Percentiles rank a stretch among this genome's conserved stretches.
phyloP scores from a whole-genome alignment of 1,140 invertebrate genomes.

The Drosophila murphyi region DNA sequence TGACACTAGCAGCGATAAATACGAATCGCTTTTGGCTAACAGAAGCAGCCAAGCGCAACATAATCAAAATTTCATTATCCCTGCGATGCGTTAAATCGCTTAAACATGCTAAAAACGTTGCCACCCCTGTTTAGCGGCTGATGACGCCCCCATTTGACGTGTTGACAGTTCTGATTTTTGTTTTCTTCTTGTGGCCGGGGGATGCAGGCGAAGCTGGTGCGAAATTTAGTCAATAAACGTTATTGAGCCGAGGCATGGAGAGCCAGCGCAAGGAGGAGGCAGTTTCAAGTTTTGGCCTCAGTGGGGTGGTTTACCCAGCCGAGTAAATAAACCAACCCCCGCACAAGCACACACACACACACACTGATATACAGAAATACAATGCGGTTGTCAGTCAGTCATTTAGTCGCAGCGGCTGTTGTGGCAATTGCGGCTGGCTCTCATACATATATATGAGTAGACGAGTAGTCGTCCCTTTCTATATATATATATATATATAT shows the following conservation, averaged over 20 bases:
- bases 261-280: constrained; percentile 11
- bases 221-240: constrained; percentile 80
- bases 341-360: constrained; percentile 31
- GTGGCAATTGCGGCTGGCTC: constrained; percentile 66
- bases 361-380: constrained; percentile 19
- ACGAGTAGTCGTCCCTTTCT: background rate
- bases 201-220: constrained; percentile 69
- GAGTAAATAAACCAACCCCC: constrained; percentile 79
- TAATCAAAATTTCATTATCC: constrained; percentile 83
- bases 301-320: constrained; percentile 62
- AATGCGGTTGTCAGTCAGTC: constrained; percentile 78
- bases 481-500: background rate
- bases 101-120: constrained; percentile 72
- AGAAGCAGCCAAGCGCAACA: constrained; percentile 68
- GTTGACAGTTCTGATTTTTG: constrained; percentile 74
- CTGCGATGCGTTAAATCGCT: constrained; percentile 83
- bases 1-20: constrained; percentile 61
- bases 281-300: constrained; percentile 14
- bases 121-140: constrained; percentile 16
- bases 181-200: constrained; percentile 10
- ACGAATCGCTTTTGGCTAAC: constrained; percentile 33
- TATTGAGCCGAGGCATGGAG: constrained; percentile 57
- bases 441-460: constrained; percentile 23
- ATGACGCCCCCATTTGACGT: constrained; percentile 59
- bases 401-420: constrained; percentile 76